Conservation (phyloP, 2,797 vertebrate species). For the Brachyrhaphis roseni region DNA sequence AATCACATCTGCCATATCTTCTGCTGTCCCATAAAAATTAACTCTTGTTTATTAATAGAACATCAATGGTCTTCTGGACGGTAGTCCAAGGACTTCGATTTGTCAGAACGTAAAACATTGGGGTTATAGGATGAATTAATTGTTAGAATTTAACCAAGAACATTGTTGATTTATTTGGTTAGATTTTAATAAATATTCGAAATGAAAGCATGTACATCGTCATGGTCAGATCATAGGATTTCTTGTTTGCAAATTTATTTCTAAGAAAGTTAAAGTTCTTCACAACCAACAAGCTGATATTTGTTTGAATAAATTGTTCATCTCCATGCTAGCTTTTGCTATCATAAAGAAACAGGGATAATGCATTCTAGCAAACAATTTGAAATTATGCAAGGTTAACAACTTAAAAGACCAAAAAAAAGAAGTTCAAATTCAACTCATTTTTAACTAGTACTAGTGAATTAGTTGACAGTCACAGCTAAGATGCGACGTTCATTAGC, state of each 20-base stretch:
- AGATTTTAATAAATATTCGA: background rate
- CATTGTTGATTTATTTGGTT: background rate
- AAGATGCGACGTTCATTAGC: background rate
- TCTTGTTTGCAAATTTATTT: background rate
- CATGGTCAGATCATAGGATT: background rate
- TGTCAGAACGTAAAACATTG: constrained; percentile 8
- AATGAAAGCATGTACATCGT: too few species aligned
- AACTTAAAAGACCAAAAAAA: background rate
- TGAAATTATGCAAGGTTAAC: background rate
- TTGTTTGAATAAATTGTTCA: background rate
- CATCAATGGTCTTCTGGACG: constrained; percentile 55
- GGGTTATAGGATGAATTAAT: background rate
- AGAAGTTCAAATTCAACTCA: background rate
- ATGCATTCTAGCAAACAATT: background rate
- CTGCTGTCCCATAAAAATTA: constrained; percentile 50
- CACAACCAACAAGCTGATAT: background rate
- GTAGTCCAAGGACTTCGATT: constrained; percentile 28
- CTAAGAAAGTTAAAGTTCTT: background rate
- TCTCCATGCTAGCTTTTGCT: background rate
- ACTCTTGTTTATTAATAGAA: constrained; percentile 46
- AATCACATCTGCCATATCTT: constrained; percentile 27
- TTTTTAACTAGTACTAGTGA: background rate
- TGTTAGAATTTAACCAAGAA: background rate
- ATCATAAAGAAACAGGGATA: background rate
- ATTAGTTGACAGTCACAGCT: background rate